Base-by-base conservation (phyloP, 2,113 vertebrate species). In the Murina feae region DNA sequence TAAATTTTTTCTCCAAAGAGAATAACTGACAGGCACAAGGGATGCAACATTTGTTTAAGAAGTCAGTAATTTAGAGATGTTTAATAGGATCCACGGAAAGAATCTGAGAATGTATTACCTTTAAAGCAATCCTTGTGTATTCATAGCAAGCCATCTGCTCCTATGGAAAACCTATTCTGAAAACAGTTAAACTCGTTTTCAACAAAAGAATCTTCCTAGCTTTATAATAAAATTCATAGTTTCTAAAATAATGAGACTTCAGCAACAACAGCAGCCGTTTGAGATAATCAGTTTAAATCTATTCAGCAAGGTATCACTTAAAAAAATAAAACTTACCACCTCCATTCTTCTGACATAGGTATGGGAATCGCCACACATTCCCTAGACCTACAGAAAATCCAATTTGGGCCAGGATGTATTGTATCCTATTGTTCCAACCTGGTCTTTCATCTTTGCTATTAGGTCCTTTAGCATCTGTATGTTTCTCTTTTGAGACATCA, bases 361-460 rank as follows among this genome's bases (percentile, higher is more conserved):
- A 99, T 7, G 99, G 99, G 97, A 99, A 99, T 97, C 99, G 97
- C 99, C 99, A 99, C 76, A 99, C 99, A 94, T 99, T 99, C 58
- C 99, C 99, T 96, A 99, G 98, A 75, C 99, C 99, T 93, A 99
- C 99, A 87, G 99, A 99, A 98, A 99, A 99, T 97, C 99, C 99
- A 87, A 99, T 99, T 98, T 99, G 99, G 68, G 99, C 99, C 97
- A 99, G 98, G 98, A 99, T 99, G 97, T 99, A 99, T 3, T 99
- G 99, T 30, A 99, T 98, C 84, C 99, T 99, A 98, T 98, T 99
- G 98, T 99, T 99, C 99, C 99, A 99, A 76, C 99, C 99, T 14
- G 99, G 99, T 93, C 99, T 98, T 97, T 99, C 99, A 97, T 99
- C 99, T 89, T 99, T 98, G 6, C 97, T 97, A 96, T 99, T 99